These are phyloP conservation scores for Synergus gifuensis DNA, from an alignment of 2,888 invertebrate species.

Conservation along the genomic window DNA sequence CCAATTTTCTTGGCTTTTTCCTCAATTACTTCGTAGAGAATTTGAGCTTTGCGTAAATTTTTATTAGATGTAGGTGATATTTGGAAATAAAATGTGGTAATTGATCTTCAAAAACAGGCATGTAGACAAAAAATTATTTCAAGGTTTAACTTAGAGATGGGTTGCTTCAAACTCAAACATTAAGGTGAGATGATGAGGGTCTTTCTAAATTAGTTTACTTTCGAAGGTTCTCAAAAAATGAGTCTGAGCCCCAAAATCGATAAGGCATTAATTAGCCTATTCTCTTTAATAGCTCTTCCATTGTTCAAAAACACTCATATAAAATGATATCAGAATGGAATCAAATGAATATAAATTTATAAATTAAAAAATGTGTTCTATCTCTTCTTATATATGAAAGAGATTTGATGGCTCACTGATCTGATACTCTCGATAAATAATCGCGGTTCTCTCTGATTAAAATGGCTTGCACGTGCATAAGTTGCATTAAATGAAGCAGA, in stretches of 20 bases:
- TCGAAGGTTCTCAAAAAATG: background rate
- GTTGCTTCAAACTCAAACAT: background rate
- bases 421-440: conserved; percentile 27
- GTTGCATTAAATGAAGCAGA: conserved; percentile 34
- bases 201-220: background rate
- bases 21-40: background rate
- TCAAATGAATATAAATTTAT: background rate
- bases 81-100: background rate
- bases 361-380: background rate
- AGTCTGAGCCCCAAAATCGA: background rate
- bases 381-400: conserved; percentile 8
- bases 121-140: background rate
- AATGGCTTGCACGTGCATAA: conserved; percentile 30
- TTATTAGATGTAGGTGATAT: background rate
- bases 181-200: background rate
- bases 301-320: background rate
- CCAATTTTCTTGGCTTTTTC: background rate
- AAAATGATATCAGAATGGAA: background rate
- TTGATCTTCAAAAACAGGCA: background rate
- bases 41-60: background rate
- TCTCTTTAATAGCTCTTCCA: background rate
- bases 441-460: background rate
- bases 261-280: background rate
- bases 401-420: conserved; percentile 8
- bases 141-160: background rate